Evolutionary conservation across 2,797 vertebrate genomes (phyloP), one percentile per base, ranked within the genome.

Genomic region (Lophius americanus): DNA sequence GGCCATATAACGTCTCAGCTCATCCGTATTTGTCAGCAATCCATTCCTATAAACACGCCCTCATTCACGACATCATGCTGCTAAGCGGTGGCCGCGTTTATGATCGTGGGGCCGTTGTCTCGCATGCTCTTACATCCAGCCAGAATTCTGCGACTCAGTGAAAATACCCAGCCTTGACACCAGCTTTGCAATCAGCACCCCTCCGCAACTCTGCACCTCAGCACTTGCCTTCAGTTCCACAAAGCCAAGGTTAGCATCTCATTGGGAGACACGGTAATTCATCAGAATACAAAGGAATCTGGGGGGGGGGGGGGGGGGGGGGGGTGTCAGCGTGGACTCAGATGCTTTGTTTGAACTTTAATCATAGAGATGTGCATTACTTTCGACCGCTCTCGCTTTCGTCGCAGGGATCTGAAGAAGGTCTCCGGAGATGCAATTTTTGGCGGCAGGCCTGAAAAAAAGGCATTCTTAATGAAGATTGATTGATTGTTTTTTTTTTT

Each of bases 241-340:
- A 62, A 56, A 65, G 54, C 71, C 85, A 84, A 88, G 86, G 79
- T 84, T 64, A 74, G 70, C 57, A 37, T 66, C 61, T 77, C 75
- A 70, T 64, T 72, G 64, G 49, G 48, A 64, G 33, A 53, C 46
- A 43, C 6, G 62, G 64, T 57, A 60, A 82, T 82, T 79, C 57
- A 78, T 79, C 64, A 79, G 76, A 79, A 61, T 60, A 43, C 10
- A 61, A 64, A 9, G 8, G 50, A 59, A 68, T 77, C 65, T 23
- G 23, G 23, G 53, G 64, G 54, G 4, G 51, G 68, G 63, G 70
- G 68, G 70, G n/a, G n/a, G 23, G 23, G 53, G 64, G 54, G 4
- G 51, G 68, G 63, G 70, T 67, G 70, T 70, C 65, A 60, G 51
- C 3, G 0, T 48, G 53, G 54, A 58, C 38, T 56, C 6, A 9